Evolutionary conservation across 2,797 vertebrate species (phyloP).

Genomic region (Pipistrellus nathusii): DNA sequence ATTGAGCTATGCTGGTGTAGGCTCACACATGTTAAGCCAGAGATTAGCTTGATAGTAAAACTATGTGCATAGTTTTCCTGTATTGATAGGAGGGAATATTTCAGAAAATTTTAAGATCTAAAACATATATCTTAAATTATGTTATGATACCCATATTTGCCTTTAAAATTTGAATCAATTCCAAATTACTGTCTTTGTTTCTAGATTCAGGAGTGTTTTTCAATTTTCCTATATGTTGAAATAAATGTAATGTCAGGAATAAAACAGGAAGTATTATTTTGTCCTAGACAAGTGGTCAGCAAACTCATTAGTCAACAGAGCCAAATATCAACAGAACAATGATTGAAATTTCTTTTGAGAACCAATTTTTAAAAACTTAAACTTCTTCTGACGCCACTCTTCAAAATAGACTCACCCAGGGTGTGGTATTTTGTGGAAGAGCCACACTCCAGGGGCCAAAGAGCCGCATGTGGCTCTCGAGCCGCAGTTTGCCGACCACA

Average conservation of each 20-base stretch:
- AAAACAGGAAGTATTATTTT: slow-evolving; percentile 56
- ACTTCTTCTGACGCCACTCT: too few relatives aligned
- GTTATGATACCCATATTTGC: neutral
- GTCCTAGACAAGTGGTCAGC: neutral
- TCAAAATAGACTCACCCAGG: too few relatives aligned
- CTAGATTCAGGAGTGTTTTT: slow-evolving; percentile 37
- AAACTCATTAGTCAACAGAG: too few relatives aligned
- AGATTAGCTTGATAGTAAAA: slow-evolving; percentile 45
- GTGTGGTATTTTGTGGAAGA: too few relatives aligned
- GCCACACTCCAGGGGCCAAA: too few relatives aligned
- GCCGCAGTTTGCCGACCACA: too few relatives aligned
- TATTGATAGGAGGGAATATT: slow-evolving; percentile 37
- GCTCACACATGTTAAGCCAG: slow-evolving; percentile 13
- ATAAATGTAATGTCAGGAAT: neutral
- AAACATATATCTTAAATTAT: slow-evolving; percentile 11
- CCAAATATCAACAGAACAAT: too few relatives aligned
- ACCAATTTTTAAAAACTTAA: too few relatives aligned
- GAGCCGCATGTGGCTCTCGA: too few relatives aligned
- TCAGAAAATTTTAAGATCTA: slow-evolving; percentile 42
- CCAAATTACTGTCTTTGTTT: slow-evolving; percentile 37
- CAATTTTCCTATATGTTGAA: slow-evolving; percentile 39
- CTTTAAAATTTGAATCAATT: slow-evolving; percentile 59
- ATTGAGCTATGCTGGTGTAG: neutral
- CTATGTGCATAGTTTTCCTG: neutral
- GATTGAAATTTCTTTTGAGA: too few relatives aligned